Percentiles rank a stretch among this genome's conserved stretches.
These are phyloP conservation scores for Syngnathus acus DNA, from an alignment of 2,797 vertebrate genomes.

Conservation along the genomic window DNA sequence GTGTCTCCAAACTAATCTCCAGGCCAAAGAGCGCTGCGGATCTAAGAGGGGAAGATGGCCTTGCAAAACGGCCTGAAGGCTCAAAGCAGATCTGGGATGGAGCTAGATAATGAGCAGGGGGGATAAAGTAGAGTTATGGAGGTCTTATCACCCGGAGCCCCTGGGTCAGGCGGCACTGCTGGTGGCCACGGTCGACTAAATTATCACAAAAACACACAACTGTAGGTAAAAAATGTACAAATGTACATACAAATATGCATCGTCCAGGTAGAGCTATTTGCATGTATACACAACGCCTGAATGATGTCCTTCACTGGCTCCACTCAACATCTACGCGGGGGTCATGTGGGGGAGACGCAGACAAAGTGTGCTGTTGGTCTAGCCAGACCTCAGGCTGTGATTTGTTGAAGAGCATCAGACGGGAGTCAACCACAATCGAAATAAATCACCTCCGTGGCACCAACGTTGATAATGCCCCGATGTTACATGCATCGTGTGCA, in stretches of 20 bases:
- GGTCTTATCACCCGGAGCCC: slow-evolving; percentile 68
- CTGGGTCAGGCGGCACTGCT: slow-evolving; percentile 50
- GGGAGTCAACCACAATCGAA: slow-evolving; percentile 59
- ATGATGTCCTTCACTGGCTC: slow-evolving; percentile 25
- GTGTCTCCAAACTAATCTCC: slow-evolving; percentile 56
- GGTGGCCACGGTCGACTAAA: slow-evolving; percentile 47
- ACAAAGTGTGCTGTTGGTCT: slow-evolving; percentile 39
- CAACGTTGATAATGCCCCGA: slow-evolving; percentile 22
- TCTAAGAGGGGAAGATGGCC: slow-evolving; percentile 24
- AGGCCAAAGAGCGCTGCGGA: slow-evolving; percentile 18
- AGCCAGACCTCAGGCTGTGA: slow-evolving; percentile 58
- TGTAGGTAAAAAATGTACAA: slow-evolving; percentile 5
- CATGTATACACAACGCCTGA: slow-evolving; percentile 14
- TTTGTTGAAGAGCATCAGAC: slow-evolving; percentile 63
- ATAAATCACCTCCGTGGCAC: slow-evolving; percentile 68
- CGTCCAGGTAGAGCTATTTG: slow-evolving; percentile 12
- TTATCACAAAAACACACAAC: slow-evolving; percentile 25
- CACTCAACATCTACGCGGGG: slow-evolving; percentile 33
- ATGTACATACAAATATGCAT: neutral
- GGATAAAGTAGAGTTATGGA: slow-evolving; percentile 69
- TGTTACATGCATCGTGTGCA: slow-evolving; percentile 15
- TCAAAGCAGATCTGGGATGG: slow-evolving; percentile 45
- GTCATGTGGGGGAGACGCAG: slow-evolving; percentile 43
- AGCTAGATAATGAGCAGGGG: slow-evolving; percentile 65
- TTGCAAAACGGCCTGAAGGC: slow-evolving; percentile 39